Evolutionary conservation across 2,888 invertebrate species (phyloP).

Genomic region (Calameuta idolon): DNA sequence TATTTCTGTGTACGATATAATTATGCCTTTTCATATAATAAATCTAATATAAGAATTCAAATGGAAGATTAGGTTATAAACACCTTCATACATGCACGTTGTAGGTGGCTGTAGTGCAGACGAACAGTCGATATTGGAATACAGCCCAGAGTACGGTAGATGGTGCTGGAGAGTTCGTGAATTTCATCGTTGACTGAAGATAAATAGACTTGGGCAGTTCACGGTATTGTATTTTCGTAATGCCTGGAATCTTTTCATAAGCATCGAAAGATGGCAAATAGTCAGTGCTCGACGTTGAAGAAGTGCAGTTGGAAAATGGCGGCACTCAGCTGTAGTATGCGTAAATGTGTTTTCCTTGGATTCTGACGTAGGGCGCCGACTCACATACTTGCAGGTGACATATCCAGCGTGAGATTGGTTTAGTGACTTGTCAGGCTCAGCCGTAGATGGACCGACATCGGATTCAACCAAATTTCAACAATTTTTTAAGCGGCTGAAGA

Average conservation of each 20-base stretch:
- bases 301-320: conserved; percentile 2
- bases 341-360: conserved; percentile 4
- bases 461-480: neutral
- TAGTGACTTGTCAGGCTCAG: conserved; percentile 18
- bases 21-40: no score
- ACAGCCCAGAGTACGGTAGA: neutral
- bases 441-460: conserved; percentile 10
- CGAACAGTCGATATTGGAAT: neutral
- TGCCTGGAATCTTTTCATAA: neutral
- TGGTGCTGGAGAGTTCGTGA: neutral
- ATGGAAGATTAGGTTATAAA: neutral
- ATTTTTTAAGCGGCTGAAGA: neutral
- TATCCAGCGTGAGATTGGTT: conserved; percentile 9
- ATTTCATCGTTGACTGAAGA: neutral
- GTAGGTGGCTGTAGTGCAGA: neutral
- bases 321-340: neutral
- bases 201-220: neutral
- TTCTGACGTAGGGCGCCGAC: neutral
- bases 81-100: neutral
- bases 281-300: neutral
- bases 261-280: neutral
- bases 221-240: neutral
- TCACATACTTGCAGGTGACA: conserved; percentile 1
- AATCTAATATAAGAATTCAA: neutral
- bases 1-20: neutral